Conservation (phyloP, 2,888 invertebrate genomes). For the Amblyjoppa fuscipennis region DNA sequence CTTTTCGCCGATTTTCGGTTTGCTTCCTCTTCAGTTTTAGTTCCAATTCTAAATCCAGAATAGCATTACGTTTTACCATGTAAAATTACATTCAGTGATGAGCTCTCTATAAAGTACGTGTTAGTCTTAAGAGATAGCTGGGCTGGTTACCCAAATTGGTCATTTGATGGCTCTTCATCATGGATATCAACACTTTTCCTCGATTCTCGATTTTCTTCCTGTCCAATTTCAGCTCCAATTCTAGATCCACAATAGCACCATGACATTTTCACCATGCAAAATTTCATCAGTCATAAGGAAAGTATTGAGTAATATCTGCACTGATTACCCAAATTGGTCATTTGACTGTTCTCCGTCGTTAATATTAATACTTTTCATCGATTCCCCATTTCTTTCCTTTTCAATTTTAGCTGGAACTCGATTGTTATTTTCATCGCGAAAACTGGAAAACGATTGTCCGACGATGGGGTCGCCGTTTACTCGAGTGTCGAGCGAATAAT, state of each 20-base stretch:
- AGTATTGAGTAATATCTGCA: not conserved
- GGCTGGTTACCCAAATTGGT: constrained; percentile 26
- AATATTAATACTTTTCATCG: not conserved
- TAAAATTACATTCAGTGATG: too few species aligned
- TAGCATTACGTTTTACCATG: too few species aligned
- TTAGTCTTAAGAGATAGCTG: not conserved
- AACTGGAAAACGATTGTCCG: constrained; percentile 2
- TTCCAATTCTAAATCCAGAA: too few species aligned
- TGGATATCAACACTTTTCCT: not conserved
- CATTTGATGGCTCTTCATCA: not conserved
- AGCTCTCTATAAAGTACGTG: not conserved
- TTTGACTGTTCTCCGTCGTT: not conserved
- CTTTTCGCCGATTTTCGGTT: not conserved
- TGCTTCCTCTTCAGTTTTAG: not conserved
- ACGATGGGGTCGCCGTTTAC: constrained; percentile 4
- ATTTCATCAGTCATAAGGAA: too few species aligned
- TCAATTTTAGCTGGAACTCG: not conserved
- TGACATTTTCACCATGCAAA: too few species aligned
- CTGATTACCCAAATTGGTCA: constrained; percentile 29
- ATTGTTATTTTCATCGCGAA: constrained; percentile 48
- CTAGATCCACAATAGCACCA: too few species aligned
- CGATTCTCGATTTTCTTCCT: not conserved
- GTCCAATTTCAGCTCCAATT: not conserved
- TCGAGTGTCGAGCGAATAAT: not conserved
- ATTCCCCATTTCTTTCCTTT: not conserved